Evolutionary conservation across 2,888 invertebrate species (phyloP).

Genomic region (Atethmia centrago): DNA sequence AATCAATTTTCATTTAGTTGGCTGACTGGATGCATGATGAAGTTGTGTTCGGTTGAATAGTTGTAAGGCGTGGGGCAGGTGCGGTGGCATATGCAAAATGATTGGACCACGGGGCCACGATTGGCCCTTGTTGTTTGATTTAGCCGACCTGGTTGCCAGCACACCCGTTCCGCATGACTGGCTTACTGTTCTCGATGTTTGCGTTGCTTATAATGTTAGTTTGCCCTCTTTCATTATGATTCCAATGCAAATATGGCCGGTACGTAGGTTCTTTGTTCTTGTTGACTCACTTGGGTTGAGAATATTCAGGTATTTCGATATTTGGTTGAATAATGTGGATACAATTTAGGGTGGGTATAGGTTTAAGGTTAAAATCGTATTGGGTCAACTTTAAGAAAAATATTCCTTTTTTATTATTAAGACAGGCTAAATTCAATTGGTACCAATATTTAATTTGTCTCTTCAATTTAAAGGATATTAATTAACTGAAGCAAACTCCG

Average conservation of each 20-base stretch:
- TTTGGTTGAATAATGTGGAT: conserved; percentile 2
- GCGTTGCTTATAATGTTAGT: conserved; percentile 65
- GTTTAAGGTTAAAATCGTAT: background rate
- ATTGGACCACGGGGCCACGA: conserved; percentile 70
- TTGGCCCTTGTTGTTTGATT: conserved; percentile 84
- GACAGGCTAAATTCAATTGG: background rate
- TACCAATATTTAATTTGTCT: background rate
- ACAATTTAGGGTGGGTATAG: background rate
- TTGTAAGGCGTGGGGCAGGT: conserved; percentile 59
- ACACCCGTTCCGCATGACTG: conserved; percentile 76
- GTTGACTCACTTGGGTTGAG: conserved; percentile 1
- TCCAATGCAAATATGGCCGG: conserved; percentile 49
- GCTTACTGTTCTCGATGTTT: conserved; percentile 64
- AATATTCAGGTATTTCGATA: background rate
- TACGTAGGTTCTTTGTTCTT: background rate
- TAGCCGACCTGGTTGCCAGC: conserved; percentile 78
- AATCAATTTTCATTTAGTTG: conserved; percentile 65
- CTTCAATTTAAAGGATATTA: background rate
- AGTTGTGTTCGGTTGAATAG: conserved; percentile 72
- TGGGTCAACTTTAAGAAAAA: too few species aligned
- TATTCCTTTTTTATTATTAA: background rate
- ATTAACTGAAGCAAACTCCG: background rate
- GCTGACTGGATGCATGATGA: conserved; percentile 46
- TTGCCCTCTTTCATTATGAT: conserved; percentile 65
- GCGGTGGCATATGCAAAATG: conserved; percentile 75